Conservation (phyloP, 1,140 invertebrate genomes). For the Magallana gigas region DNA sequence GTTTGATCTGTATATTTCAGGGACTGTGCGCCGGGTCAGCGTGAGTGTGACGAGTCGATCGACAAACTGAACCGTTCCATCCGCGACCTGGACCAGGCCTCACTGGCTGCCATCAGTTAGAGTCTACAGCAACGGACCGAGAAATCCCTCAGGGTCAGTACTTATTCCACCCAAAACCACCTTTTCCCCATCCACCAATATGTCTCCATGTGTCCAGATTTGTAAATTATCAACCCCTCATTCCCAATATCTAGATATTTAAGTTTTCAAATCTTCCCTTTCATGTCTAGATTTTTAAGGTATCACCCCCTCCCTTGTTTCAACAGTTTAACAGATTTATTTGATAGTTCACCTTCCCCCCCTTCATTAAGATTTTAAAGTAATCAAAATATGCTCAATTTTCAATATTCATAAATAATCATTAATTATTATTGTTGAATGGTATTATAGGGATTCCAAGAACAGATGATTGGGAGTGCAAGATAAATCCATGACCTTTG, state of each 20-base stretch:
- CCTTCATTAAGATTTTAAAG: too few relatives aligned
- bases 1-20: constrained; percentile 78
- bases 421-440: too few relatives aligned
- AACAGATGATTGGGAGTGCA: constrained; percentile 85
- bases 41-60: constrained; percentile 93
- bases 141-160: constrained; percentile 83
- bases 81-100: constrained; percentile 91
- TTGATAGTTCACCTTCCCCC: too few relatives aligned
- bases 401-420: too few relatives aligned
- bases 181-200: background rate
- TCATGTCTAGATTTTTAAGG: too few relatives aligned
- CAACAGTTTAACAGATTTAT: too few relatives aligned
- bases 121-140: constrained; percentile 86
- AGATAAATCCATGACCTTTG: constrained; percentile 82
- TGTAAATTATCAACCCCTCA: background rate
- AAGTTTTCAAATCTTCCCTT: too few relatives aligned
- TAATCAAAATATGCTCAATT: too few relatives aligned
- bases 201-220: background rate
- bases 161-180: background rate
- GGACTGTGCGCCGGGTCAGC: constrained; percentile 96
- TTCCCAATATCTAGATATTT: too few relatives aligned
- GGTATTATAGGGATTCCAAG: constrained; percentile 84
- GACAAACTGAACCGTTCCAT: constrained; percentile 88
- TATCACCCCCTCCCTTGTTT: too few relatives aligned
- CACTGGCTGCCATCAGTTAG: constrained; percentile 92